Base-by-base conservation (phyloP, 2,888 invertebrate genomes). In the Abrostola tripartita region DNA sequence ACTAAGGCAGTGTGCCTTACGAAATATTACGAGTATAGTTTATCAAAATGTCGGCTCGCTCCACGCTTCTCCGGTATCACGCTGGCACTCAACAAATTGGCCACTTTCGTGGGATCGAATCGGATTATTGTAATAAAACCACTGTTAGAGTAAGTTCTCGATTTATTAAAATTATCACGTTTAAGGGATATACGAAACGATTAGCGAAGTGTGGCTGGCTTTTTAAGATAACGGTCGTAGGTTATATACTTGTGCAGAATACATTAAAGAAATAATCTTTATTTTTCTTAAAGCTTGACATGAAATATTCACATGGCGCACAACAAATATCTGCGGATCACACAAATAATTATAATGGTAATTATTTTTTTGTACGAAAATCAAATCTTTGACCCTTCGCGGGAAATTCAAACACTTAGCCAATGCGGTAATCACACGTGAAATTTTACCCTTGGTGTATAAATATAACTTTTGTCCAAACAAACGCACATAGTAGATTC, bases 21-120 rank as follows among this genome's bases (percentile, higher is more conserved):
- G 77, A 84, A 86, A 88, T 87, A 88, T 91, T 89, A 90, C 85
- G 87, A 84, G 80, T 80, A 84, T 87, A 90, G 91, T 91, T 89
- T 91, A 89, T 90, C 90, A 90, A 91, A 90, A 85, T 81, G 88
- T 84, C 88, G 83, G 83, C 81, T 85, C 82, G 81, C 77, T 83
- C 61, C 52, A 80, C 82, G 83, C 82, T 78, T 80, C 82, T 81
- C 81, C 69, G 81, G 78, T 85, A 86, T 85, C 83, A 78, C 79
- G 81, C 80, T 76, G 81, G 85, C 83, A 86, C 88, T 85, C 83
- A 85, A 89, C 90, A 90, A 90, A 91, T 92, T 90, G 88, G 76
- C 82, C 85, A 82, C 87, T 87, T 87, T 85, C 82, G 81, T 79
- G 74, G 80, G 82, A 85, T 86, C 80, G 76, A 81, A 80, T 79